Evolutionary conservation across 1,140 invertebrate genomes (phyloP), one percentile per base, ranked within the genome.

Genomic region (Cotesia chilonis): DNA sequence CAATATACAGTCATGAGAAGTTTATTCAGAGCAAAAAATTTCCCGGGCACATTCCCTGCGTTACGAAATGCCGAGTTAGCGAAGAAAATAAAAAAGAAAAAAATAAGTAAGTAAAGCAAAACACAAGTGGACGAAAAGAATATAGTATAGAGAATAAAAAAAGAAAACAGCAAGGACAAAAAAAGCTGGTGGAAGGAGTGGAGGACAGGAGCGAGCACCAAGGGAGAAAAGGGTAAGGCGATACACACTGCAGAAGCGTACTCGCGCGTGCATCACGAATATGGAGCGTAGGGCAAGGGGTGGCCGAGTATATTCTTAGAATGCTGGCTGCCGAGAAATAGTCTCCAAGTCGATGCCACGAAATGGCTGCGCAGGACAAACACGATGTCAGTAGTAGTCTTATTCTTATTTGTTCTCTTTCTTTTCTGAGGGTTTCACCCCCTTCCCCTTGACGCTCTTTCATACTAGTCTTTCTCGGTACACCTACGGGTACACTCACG

Each of bases 301-400:
- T 74, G 69, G 70, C 65, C 69, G 54, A 65, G 72, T 64, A 52
- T 74, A 74, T 74, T 74, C 73, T 74, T 64, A 71, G 64, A 71
- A 74, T 71, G 69, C 57, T 17, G 67, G 41, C 41, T 47, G 41
- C 41, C 41, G 41, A 47, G 41, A 10, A 28, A n/a, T 7, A 65
- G 37, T 41, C 63, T 41, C 51, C 7, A 28, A 70, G 68, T 70
- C 69, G 73, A 74, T 68, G 69, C 64, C 57, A 74, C 64, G 69
- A 71, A 74, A 74, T 74, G 69, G 69, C 73, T 68, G 73, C 63
- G 37, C 35, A 59, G 67, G 73, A 74, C 73, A 74, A 74, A 71
- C 73, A 74, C 65, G 73, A 70, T 74, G 63, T 69, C 38, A 71
- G 67, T 69, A 52, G 14, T 57, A 17, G 52, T 71, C 61, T 67